Evolutionary conservation across 2,888 invertebrate genomes (phyloP).

Genomic region (Pseudoips prasinana): DNA sequence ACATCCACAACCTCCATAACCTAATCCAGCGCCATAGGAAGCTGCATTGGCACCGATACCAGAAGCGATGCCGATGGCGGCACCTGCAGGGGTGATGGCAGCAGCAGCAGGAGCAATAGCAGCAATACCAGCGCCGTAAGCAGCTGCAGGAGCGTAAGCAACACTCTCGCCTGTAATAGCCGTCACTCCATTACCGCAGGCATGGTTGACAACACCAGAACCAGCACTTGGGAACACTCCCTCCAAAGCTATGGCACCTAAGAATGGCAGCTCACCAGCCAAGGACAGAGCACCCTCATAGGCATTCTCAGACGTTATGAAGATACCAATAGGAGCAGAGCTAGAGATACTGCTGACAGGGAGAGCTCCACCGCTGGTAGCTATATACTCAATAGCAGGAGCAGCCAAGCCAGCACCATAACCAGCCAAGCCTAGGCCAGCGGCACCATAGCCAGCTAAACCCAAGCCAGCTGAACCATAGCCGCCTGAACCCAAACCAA

Average conservation of each 20-base stretch:
- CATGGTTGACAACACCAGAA: conserved; percentile 40
- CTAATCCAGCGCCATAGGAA: conserved; percentile 2
- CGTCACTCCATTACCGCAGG: conserved; percentile 41
- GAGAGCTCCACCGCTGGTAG: conserved; percentile 9
- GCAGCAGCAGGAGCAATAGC: conserved; percentile 2
- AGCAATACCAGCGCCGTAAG: neutral
- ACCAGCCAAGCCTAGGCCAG: neutral
- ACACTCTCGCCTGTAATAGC: conserved; percentile 31
- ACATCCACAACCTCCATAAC: conserved; percentile 6
- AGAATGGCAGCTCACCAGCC: conserved; percentile 19
- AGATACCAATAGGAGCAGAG: conserved; percentile 5
- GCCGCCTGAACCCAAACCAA: neutral
- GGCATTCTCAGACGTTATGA: conserved; percentile 9
- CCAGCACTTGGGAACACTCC: conserved; percentile 48
- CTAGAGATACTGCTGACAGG: conserved; percentile 10
- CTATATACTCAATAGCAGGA: conserved; percentile 2
- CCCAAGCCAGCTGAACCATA: neutral
- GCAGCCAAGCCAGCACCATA: neutral
- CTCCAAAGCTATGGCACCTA: conserved; percentile 45
- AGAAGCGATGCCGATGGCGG: neutral
- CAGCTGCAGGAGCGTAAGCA: conserved; percentile 11
- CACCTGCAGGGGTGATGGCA: neutral
- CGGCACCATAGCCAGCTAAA: neutral
- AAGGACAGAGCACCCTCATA: conserved; percentile 19
- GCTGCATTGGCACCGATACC: conserved; percentile 4